Evolutionary conservation across 92 coral and sea anemone genomes (phyloP).

Genomic region (Paragorgia papillata): DNA sequence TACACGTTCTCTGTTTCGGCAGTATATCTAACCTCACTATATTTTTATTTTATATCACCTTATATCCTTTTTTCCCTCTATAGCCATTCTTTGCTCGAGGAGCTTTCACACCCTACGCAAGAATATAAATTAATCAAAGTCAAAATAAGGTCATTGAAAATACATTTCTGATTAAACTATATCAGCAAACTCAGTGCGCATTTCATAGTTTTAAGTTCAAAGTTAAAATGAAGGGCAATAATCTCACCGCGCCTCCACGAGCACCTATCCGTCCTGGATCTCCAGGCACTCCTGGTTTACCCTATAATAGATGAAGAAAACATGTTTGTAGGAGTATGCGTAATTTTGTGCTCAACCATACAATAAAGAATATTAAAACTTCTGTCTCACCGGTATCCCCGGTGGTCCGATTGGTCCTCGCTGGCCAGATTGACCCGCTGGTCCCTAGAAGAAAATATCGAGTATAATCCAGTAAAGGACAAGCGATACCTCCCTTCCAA

Average conservation of each 20-base stretch:
- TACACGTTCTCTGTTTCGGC: no score
- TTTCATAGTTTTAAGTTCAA: no score
- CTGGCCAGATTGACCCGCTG: not conserved
- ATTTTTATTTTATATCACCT: no score
- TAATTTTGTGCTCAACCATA: not conserved
- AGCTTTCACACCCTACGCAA: conserved; percentile 10
- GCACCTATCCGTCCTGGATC: conserved; percentile 12
- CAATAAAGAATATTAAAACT: not conserved
- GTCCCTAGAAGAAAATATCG: conserved; percentile 1
- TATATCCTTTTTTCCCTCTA: conserved; percentile 10
- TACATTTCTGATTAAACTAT: no score
- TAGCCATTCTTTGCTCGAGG: conserved; percentile 9
- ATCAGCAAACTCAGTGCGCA: no score
- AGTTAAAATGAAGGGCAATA: not conserved
- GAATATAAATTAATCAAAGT: not conserved
- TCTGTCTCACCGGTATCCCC: conserved; percentile 21
- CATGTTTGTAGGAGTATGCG: not conserved
- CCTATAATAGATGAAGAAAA: conserved; percentile 5
- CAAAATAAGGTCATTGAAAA: no score
- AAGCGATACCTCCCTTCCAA: no score
- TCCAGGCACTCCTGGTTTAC: conserved; percentile 12
- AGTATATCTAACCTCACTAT: no score
- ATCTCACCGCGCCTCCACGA: conserved; percentile 4
- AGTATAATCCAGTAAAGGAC: no score
- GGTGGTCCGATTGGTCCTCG: conserved; percentile 14